Conservation (phyloP, 2,113 vertebrate genomes). For the Manacus vitellinus region DNA sequence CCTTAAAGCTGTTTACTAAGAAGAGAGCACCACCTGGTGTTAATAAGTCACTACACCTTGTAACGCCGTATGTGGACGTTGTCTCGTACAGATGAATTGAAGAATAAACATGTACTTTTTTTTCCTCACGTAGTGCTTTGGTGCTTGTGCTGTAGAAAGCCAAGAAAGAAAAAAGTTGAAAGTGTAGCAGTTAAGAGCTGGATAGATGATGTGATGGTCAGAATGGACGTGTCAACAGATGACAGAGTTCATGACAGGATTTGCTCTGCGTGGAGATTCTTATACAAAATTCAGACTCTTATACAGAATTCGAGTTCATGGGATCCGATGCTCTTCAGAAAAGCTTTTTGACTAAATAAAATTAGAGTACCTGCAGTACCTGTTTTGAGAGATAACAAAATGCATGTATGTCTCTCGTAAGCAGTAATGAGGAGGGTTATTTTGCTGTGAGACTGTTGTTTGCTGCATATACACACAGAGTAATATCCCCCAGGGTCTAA, state of each 20-base stretch:
- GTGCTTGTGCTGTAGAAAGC: not conserved
- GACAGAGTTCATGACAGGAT: not conserved
- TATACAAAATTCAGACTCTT: not conserved
- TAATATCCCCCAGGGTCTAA: not conserved
- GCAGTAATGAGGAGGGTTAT: not conserved
- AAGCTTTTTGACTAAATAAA: not conserved
- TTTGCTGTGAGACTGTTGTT: not conserved
- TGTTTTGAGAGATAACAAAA: not conserved
- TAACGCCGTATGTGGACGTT: not conserved
- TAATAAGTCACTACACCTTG: conserved; percentile 20
- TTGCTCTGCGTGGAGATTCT: not conserved
- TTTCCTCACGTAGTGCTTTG: accelerated
- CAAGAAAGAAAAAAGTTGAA: not conserved
- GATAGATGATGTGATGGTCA: not conserved
- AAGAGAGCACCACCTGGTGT: conserved; percentile 81
- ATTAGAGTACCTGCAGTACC: not conserved
- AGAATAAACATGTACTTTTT: not conserved
- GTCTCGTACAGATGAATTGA: accelerated
- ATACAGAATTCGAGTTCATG: not conserved
- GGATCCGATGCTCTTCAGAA: not conserved
- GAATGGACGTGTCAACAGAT: accelerated
- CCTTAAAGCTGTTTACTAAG: conserved; percentile 60
- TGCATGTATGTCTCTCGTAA: not conserved
- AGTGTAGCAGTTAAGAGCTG: not conserved
- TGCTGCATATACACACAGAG: accelerated